phyloP scores from a whole-genome alignment of 2,888 invertebrate species.

The Therioaphis trifolii region DNA sequence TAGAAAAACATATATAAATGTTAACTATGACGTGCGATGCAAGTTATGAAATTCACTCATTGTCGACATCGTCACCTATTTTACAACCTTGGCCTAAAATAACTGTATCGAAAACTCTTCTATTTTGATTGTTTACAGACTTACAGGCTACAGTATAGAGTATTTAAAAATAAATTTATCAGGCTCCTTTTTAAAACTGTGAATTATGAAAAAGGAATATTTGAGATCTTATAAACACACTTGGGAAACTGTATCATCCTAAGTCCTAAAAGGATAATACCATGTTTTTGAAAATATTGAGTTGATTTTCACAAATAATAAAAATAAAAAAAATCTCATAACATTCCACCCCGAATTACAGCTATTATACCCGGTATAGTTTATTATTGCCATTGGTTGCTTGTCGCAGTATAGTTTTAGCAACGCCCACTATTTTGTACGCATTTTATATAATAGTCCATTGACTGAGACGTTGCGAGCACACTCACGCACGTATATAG shows the following conservation, averaged over 20 bases:
- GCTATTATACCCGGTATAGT: not conserved
- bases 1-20: not conserved
- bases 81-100: slow-evolving; percentile 30
- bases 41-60: slow-evolving; percentile 25
- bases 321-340: not conserved
- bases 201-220: too few species aligned
- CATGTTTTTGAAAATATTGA: not conserved
- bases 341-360: not conserved
- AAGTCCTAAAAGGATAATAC: not conserved
- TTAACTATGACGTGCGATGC: not conserved
- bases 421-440: slow-evolving; percentile 26
- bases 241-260: not conserved
- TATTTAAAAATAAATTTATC: not conserved
- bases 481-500: not conserved
- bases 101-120: slow-evolving; percentile 24
- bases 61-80: slow-evolving; percentile 8
- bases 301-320: not conserved
- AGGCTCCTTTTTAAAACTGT: not conserved
- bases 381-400: not conserved
- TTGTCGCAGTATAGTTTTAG: slow-evolving; percentile 20
- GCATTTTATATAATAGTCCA: slow-evolving; percentile 35
- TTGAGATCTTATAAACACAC: not conserved
- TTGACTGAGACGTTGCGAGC: slow-evolving; percentile 43
- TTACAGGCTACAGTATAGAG: too few species aligned
- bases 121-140: not conserved